A percentile compares a stretch with the other conserved stretches of the same genome.
Evolutionary conservation across 2,888 invertebrate genomes (phyloP).

Genomic region (Eustalomyia histrio): DNA sequence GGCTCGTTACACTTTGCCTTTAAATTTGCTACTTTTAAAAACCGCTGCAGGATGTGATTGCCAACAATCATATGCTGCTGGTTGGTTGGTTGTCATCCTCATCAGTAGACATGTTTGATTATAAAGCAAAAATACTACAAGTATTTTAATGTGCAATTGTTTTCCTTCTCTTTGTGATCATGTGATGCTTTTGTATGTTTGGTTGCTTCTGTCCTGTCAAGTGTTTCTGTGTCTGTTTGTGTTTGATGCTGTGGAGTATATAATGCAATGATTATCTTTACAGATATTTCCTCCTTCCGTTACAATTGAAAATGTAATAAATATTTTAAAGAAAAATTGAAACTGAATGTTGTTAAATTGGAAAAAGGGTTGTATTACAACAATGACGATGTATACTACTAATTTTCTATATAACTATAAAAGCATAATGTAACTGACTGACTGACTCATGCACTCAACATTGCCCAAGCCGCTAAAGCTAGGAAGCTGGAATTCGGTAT

Average conservation of each 20-base stretch:
- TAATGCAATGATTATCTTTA: slow-evolving; percentile 51
- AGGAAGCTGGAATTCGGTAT: no score
- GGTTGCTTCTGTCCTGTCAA: slow-evolving; percentile 15
- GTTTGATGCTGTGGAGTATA: slow-evolving; percentile 38
- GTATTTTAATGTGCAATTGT: slow-evolving; percentile 24
- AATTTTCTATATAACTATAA: background rate
- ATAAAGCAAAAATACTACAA: slow-evolving; percentile 2
- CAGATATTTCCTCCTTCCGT: slow-evolving; percentile 36
- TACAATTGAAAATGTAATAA: background rate
- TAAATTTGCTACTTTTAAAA: slow-evolving; percentile 46
- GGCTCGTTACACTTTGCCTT: slow-evolving; percentile 60
- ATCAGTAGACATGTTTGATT: slow-evolving; percentile 55
- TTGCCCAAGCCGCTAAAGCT: no score
- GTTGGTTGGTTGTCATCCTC: slow-evolving; percentile 18
- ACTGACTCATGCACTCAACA: no score
- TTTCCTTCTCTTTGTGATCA: slow-evolving; percentile 39
- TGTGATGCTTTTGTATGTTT: slow-evolving; percentile 1
- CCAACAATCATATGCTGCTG: slow-evolving; percentile 34
- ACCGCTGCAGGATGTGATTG: slow-evolving; percentile 56
- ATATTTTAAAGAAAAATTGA: slow-evolving; percentile 1
- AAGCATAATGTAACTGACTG: no score
- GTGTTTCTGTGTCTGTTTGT: slow-evolving; percentile 1
- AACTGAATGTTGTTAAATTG: slow-evolving; percentile 4
- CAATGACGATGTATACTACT: background rate
- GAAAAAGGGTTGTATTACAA: background rate